Evolutionary conservation across 2,113 vertebrate genomes (phyloP).

Genomic region (Entelurus aequoreus): DNA sequence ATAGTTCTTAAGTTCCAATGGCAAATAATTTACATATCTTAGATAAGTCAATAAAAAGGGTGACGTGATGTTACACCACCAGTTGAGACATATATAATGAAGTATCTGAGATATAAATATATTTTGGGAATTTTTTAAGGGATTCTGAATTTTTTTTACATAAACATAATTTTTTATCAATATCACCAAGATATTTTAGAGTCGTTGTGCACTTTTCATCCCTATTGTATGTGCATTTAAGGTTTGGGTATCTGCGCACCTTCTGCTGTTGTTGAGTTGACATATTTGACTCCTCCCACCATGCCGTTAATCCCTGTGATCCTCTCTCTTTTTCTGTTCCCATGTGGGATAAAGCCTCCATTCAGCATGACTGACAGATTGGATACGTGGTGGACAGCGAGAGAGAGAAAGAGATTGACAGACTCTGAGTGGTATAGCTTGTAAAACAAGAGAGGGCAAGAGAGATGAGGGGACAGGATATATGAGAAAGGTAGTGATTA

Average conservation of each 20-base stretch:
- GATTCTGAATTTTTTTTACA: no score
- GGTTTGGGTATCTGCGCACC: slow-evolving; percentile 28
- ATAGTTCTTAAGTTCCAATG: no score
- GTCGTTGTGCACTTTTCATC: not conserved
- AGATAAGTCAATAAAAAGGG: not conserved
- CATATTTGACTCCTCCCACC: slow-evolving; percentile 84
- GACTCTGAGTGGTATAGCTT: not conserved
- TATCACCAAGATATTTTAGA: not conserved
- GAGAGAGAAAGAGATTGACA: slow-evolving; percentile 10
- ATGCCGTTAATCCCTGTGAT: slow-evolving; percentile 88
- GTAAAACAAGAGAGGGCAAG: slow-evolving; percentile 12
- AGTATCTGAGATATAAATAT: not conserved
- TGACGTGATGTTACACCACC: not conserved
- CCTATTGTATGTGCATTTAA: slow-evolving; percentile 10
- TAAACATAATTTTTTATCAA: not conserved
- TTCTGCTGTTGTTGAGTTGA: slow-evolving; percentile 77
- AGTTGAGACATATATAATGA: not conserved
- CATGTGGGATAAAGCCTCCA: slow-evolving; percentile 57
- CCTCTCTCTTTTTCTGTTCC: slow-evolving; percentile 54
- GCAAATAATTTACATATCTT: no score
- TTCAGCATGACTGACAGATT: slow-evolving; percentile 56
- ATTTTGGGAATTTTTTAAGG: no score
- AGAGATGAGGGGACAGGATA: slow-evolving; percentile 37
- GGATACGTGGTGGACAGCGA: slow-evolving; percentile 45
- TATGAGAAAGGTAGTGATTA: slow-evolving; percentile 49